Evolutionary conservation across 2,888 invertebrate species (phyloP).

Genomic region (Cantharis rufa): DNA sequence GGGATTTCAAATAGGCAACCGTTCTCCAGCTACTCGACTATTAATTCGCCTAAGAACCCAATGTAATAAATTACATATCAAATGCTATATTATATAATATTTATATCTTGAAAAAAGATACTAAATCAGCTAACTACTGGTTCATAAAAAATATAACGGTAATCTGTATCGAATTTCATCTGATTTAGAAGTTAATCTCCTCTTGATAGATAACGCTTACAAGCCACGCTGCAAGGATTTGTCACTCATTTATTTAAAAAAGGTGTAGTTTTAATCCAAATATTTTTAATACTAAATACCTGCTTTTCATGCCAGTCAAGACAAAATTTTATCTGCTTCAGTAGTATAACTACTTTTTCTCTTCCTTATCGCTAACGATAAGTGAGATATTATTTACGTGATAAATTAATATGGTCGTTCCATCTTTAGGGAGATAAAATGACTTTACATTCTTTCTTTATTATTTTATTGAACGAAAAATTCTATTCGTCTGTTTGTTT

Average conservation of each 20-base stretch:
- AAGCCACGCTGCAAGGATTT: background rate
- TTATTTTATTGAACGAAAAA: too few species aligned
- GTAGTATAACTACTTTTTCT: too few species aligned
- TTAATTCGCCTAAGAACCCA: background rate
- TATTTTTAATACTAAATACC: background rate
- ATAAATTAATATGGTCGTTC: too few species aligned
- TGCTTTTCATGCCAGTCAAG: too few species aligned
- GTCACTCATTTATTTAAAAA: background rate
- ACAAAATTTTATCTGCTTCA: too few species aligned
- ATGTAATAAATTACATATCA: background rate
- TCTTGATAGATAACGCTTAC: background rate
- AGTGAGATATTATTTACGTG: too few species aligned
- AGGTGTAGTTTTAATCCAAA: background rate
- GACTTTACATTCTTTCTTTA: too few species aligned
- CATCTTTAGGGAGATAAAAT: too few species aligned
- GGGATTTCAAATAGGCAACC: background rate
- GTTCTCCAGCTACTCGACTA: background rate
- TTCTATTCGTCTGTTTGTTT: too few species aligned
- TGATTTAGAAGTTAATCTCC: background rate
- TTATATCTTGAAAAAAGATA: background rate
- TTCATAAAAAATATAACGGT: background rate
- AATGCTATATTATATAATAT: background rate
- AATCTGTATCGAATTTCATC: background rate
- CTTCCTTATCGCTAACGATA: too few species aligned
- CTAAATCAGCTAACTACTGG: background rate